Evolutionary conservation across 2,797 vertebrate species (phyloP).

Genomic region (Lepilemur ruficaudatus): DNA sequence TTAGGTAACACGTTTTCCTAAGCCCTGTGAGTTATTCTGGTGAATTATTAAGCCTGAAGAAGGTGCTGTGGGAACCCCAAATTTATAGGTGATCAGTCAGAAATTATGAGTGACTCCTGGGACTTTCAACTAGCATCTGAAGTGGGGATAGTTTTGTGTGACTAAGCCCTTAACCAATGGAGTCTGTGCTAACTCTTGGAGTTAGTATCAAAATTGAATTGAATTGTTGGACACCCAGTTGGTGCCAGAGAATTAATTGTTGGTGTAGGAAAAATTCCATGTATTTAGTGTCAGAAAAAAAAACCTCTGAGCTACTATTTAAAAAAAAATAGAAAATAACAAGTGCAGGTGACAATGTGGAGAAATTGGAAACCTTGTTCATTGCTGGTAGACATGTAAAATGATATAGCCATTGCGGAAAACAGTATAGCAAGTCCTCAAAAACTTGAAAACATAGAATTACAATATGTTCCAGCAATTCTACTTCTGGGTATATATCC

Average conservation of each 20-base stretch:
- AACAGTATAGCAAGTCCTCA: background rate
- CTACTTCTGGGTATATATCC: background rate
- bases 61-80: background rate
- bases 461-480: background rate
- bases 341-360: background rate
- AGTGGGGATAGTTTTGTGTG: background rate
- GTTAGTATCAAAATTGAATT: background rate
- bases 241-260: background rate
- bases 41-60: background rate
- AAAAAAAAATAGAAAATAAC: background rate
- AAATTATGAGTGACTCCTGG: background rate
- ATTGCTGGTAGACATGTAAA: background rate
- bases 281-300: background rate
- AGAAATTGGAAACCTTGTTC: background rate
- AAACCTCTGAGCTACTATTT: background rate
- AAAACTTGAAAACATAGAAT: background rate
- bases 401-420: background rate
- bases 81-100: background rate
- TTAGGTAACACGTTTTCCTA: background rate
- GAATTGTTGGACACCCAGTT: background rate
- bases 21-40: background rate
- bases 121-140: background rate
- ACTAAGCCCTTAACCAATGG: background rate
- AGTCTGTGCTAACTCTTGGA: background rate
- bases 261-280: background rate